Base-by-base conservation (phyloP, 2,888 invertebrate genomes). In the Chydorus sphaericus region DNA sequence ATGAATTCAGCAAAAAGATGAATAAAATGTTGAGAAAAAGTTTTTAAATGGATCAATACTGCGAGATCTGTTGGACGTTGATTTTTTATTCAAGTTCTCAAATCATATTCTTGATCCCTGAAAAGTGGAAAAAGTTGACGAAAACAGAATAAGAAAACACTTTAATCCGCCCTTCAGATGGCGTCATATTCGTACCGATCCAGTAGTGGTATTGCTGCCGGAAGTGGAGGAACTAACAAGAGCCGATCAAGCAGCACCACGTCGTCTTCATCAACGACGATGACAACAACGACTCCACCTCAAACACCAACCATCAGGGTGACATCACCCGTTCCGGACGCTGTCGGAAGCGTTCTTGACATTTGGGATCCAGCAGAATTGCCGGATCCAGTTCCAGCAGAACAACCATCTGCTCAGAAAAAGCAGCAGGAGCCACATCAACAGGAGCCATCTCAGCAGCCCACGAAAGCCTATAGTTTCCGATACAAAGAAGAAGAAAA, bases 241-340 rank as follows among this genome's bases (percentile, higher is more conserved):
- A 26, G 26, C 26, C 1, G 14, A 1, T 44, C 44, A 10, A 14
- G 26, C 2, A 26, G 26, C 14, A 26, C 33, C 8, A 33, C 44
- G 2, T 23, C 44, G 10, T 39, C 39, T 11, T 3, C 39, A 1
- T 26, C 26, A 10, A 11, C 26, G 14, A 36, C 52, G 26, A 52
- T 37, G 1, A 33, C 31, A 16, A 52, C 52, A 4, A 33, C 36
- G 23, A 31, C 52, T 8, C 52, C 52, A 5, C 52, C 52, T 18
- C 31, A 16, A 11, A 36, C 52, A n/a, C 52, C 52, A 11, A 52
- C 52, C 26, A 52, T 52, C 31, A 48, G 55, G 8, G 55, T 55
- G 10, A 55, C 55, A 16, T 55, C 55, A 7, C 55, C 55, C 14
- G 37, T 55, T 7, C 55, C 55, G 26, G 55, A 55, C 26, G 55